Evolutionary conservation across 2,797 vertebrate species (phyloP).

Genomic region (Coracias cyanogaster): DNA sequence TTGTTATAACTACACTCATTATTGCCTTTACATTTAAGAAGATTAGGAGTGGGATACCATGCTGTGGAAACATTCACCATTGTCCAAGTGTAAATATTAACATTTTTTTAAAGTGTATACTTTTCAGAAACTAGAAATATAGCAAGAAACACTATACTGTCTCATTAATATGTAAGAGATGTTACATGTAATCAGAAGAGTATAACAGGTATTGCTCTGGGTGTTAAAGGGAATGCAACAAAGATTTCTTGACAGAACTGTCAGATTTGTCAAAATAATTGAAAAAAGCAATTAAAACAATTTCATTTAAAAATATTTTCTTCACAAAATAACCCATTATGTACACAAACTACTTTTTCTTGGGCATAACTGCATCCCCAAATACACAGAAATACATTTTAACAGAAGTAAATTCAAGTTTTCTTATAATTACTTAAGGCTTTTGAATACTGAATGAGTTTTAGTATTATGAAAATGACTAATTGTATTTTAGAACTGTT

Average conservation of each 20-base stretch:
- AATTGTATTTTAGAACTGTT: neutral
- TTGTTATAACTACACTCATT: neutral
- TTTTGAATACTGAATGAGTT: neutral
- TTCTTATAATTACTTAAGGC: neutral
- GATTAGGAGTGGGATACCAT: neutral
- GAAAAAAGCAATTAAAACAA: neutral
- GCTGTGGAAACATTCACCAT: neutral
- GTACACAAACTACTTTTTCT: neutral
- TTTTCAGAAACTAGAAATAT: neutral
- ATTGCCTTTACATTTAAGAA: neutral
- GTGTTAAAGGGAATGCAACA: neutral
- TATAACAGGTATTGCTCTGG: neutral
- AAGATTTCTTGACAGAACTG: neutral
- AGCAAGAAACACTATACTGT: neutral
- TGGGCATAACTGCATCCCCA: neutral
- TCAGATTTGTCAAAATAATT: neutral
- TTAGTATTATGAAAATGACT: neutral
- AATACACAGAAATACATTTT: neutral
- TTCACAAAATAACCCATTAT: neutral
- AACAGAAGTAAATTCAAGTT: neutral
- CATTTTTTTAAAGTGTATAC: neutral
- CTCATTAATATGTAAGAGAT: neutral
- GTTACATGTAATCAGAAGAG: neutral
- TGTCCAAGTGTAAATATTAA: neutral
- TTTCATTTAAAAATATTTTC: neutral